Evolutionary conservation across 2,113 vertebrate genomes (phyloP).

Genomic region (Pollachius pollachius): DNA sequence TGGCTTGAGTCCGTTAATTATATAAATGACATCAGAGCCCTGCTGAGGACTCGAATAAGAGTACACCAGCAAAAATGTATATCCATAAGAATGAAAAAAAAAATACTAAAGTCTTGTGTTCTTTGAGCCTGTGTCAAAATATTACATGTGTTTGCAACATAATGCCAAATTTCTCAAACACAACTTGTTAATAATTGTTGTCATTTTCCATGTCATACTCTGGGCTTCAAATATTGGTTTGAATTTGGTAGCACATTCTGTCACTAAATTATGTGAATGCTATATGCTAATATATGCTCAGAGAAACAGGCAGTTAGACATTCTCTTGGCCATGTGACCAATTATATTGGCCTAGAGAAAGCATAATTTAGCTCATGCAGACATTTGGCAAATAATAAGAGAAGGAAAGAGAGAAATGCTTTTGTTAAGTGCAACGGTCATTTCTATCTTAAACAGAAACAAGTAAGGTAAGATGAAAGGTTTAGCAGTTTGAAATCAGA

Average conservation of each 20-base stretch:
- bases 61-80: conserved; percentile 21
- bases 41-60: conserved; percentile 24
- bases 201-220: conserved; percentile 5
- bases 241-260: conserved; percentile 49
- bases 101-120: conserved; percentile 19
- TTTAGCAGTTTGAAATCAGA: conserved; percentile 18
- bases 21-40: conserved; percentile 16
- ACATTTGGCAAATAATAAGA: conserved; percentile 51
- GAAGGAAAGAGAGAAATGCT: conserved; percentile 42
- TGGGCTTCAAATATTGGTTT: conserved; percentile 11
- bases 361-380: conserved; percentile 60
- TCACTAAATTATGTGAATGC: conserved; percentile 22
- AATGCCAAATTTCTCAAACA: conserved; percentile 16
- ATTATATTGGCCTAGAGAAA: conserved; percentile 35
- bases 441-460: conserved; percentile 44
- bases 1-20: conserved; percentile 9
- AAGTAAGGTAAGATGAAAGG: conserved; percentile 44
- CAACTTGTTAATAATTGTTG: not conserved
- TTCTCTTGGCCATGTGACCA: conserved; percentile 47
- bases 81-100: no score
- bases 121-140: conserved; percentile 18
- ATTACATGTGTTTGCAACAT: not conserved
- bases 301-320: conserved; percentile 71
- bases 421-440: conserved; percentile 44
- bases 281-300: conserved; percentile 47